Conservation (phyloP, 2,888 invertebrate species). For the Endotricha flammealis region DNA sequence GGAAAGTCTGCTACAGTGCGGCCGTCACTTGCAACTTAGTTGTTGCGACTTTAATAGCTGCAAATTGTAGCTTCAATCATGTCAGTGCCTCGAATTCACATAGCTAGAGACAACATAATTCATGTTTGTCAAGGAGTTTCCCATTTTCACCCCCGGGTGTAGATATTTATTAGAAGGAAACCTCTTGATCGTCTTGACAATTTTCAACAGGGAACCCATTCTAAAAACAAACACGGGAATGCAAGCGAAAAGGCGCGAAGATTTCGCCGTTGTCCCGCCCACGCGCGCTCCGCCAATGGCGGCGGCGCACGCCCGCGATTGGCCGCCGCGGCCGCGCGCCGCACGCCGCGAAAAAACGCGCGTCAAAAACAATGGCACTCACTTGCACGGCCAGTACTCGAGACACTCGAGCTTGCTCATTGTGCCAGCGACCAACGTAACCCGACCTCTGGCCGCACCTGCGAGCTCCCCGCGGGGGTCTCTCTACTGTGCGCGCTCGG, state of each 20-base stretch:
- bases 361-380: conserved; percentile 69
- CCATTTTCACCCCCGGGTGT: no score
- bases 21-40: no score
- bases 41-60: no score
- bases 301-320: conserved; percentile 41
- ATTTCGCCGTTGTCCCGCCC: conserved; percentile 42
- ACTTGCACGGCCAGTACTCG: conserved; percentile 44
- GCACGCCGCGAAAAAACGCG: conserved; percentile 48
- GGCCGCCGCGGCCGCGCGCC: conserved; percentile 41
- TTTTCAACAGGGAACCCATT: conserved; percentile 28
- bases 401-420: conserved; percentile 28
- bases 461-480: neutral
- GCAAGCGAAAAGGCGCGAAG: conserved; percentile 49
- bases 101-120: no score
- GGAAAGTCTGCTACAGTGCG: no score
- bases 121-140: no score
- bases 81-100: no score
- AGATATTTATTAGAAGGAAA: no score
- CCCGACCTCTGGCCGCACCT: conserved; percentile 21
- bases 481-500: neutral
- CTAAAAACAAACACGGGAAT: conserved; percentile 43
- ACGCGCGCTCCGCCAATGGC: conserved; percentile 48
- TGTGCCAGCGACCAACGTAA: conserved; percentile 31
- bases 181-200: conserved; percentile 9
- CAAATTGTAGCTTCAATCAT: no score